These are phyloP conservation scores for Dipodomys ordii DNA, from an alignment of 2,113 vertebrate species.

Conservation along the genomic window DNA sequence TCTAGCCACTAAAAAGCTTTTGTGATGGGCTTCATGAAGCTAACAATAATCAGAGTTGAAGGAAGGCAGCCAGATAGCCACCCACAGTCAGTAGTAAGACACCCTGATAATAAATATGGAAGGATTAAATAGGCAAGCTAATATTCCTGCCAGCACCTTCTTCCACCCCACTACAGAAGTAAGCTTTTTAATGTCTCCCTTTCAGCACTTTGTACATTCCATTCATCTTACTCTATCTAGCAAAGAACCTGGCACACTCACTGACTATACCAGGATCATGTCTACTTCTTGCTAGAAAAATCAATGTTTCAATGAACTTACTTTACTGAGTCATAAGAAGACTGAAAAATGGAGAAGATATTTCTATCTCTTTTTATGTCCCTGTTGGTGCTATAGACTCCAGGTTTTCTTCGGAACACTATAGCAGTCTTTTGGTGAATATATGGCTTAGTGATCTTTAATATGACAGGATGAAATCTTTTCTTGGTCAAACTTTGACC, in stretches of 20 bases:
- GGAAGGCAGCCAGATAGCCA: slow-evolving; percentile 27
- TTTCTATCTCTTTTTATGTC: not conserved
- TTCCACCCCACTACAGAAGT: not conserved
- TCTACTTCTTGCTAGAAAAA: not conserved
- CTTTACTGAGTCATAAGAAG: slow-evolving; percentile 1
- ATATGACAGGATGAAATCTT: not conserved
- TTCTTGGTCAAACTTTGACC: not conserved
- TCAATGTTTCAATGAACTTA: slow-evolving; percentile 24
- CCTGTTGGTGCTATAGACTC: not conserved
- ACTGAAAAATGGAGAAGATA: not conserved
- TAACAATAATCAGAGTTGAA: slow-evolving; percentile 42
- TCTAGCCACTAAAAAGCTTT: slow-evolving; percentile 37
- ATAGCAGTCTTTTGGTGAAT: not conserved
- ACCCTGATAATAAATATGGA: slow-evolving; percentile 12
- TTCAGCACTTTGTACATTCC: slow-evolving; percentile 6
- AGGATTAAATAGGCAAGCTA: not conserved
- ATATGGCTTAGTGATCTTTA: slow-evolving; percentile 40
- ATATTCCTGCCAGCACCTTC: not conserved
- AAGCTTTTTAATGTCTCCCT: not conserved
- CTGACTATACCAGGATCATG: not conserved
- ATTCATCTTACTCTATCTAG: not conserved
- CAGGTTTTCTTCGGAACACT: slow-evolving; percentile 25
- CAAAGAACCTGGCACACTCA: not conserved
- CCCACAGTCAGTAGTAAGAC: not conserved
- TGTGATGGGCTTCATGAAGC: not conserved